Base-by-base conservation (phyloP, 2,797 vertebrate genomes). In the Okamejei kenojei region DNA sequence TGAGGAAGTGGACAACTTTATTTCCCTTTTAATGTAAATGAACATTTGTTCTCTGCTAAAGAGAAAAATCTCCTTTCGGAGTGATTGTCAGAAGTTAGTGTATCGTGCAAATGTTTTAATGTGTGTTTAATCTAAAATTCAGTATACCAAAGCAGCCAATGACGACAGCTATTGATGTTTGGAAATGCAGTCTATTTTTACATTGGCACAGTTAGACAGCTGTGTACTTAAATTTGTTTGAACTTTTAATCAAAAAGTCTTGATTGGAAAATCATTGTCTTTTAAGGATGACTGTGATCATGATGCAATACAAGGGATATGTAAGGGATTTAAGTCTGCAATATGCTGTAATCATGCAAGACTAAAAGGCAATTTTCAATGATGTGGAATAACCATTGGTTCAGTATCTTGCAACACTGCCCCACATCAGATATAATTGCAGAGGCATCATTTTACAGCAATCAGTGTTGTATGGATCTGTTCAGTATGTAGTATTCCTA, bases 71-170 rank as follows among this genome's bases (percentile, higher is more conserved):
- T 86, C n/a, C 71, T 73, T 68, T 88, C 10, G 15, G n/a, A 35
- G 32, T 88, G 65, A 11, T 13, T 65, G 15, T 32, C 61, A 88
- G 19, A 6, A 35, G 63, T 63, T 65, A 65, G 32, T 88, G 61
- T 65, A 21, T 35, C 17, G 6, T n/a, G 19, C 15, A 65, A 61
- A 29, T 38, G 13, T 90, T 23, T 19, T 32, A 71, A 38, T 21
- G 32, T 73, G 88, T 63, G 68, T 71, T 19, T 68, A 90, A 90
- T 90, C 68, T 73, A 73, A 45, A 45, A 38, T 73, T 91, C 32
- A 71, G 21, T 71, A 91, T 91, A 73, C 65, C 90, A 92, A 92
- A 74, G 90, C 38, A 91, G 29, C n/a, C 61, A 88, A 32, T 88
- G 61, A 74, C 38, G 58, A 92, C 71, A 54, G 26, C 35, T 92